Evolutionary conservation across 2,888 invertebrate genomes (phyloP).

Genomic region (Melanostoma mellinum): DNA sequence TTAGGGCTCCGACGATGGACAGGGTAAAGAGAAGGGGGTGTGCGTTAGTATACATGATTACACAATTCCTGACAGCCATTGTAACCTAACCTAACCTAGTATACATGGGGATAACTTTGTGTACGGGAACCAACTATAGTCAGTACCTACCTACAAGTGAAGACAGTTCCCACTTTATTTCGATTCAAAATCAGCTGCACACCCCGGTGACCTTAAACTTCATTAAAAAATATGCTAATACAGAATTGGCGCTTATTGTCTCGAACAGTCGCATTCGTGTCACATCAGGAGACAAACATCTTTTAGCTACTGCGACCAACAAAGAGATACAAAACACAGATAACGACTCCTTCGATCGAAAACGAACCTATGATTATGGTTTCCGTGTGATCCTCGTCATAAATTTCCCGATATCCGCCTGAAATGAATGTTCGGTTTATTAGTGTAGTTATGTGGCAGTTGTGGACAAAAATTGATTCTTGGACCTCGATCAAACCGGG

Average conservation of each 20-base stretch:
- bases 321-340: conserved; percentile 15
- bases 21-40: too few species aligned
- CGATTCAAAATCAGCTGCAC: too few species aligned
- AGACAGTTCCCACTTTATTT: too few species aligned
- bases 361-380: conserved; percentile 57
- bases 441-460: conserved; percentile 11
- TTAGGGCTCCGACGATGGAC: too few species aligned
- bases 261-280: neutral
- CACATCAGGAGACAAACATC: neutral
- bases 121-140: too few species aligned
- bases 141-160: too few species aligned
- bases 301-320: neutral
- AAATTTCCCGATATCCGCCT: conserved; percentile 40
- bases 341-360: conserved; percentile 28
- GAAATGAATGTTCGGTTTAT: conserved; percentile 27
- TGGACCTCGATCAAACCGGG: neutral
- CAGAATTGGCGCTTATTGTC: neutral
- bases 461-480: neutral
- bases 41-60: too few species aligned
- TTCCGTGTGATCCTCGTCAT: conserved; percentile 47
- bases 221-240: conserved; percentile 31
- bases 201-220: too few species aligned
- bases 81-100: too few species aligned
- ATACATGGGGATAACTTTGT: too few species aligned
- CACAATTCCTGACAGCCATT: too few species aligned